These are phyloP conservation scores for Mobula hypostoma DNA, from an alignment of 2,113 vertebrate species.

Conservation along the genomic window DNA sequence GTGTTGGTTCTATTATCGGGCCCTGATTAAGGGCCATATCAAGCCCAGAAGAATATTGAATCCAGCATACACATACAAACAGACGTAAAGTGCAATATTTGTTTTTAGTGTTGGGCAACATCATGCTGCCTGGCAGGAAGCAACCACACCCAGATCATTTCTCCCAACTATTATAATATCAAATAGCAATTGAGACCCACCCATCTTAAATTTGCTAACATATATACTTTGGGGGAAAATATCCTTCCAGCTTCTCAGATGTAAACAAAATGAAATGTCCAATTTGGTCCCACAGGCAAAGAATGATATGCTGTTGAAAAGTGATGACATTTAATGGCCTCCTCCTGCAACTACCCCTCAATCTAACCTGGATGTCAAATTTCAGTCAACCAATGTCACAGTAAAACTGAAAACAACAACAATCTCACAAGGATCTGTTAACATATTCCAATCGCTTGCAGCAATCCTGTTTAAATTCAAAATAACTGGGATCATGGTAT, in stretches of 20 bases:
- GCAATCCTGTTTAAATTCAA: neutral
- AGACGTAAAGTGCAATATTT: slow-evolving; percentile 49
- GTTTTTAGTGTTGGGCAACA: slow-evolving; percentile 43
- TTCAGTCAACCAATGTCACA: neutral
- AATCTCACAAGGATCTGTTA: neutral
- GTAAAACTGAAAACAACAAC: neutral
- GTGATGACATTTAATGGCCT: neutral
- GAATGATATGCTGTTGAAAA: slow-evolving; percentile 7
- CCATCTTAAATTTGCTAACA: slow-evolving; percentile 24
- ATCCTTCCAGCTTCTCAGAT: slow-evolving; percentile 34
- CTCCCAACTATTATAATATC: slow-evolving; percentile 28
- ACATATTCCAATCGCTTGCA: neutral
- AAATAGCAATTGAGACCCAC: slow-evolving; percentile 15
- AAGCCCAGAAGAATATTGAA: slow-evolving; percentile 20
- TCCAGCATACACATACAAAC: slow-evolving; percentile 38
- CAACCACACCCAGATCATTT: slow-evolving; percentile 24
- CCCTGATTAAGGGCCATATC: slow-evolving; percentile 19
- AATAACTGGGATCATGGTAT: neutral
- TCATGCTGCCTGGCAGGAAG: slow-evolving; percentile 29
- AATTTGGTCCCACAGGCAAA: slow-evolving; percentile 35
- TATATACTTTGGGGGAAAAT: neutral
- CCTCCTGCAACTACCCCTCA: slow-evolving; percentile 3
- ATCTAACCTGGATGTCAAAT: neutral
- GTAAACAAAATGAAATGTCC: slow-evolving; percentile 37
- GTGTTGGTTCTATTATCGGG: slow-evolving; percentile 17